Evolutionary conservation across 2,113 vertebrate genomes (phyloP).

Genomic region (Miniopterus natalensis): DNA sequence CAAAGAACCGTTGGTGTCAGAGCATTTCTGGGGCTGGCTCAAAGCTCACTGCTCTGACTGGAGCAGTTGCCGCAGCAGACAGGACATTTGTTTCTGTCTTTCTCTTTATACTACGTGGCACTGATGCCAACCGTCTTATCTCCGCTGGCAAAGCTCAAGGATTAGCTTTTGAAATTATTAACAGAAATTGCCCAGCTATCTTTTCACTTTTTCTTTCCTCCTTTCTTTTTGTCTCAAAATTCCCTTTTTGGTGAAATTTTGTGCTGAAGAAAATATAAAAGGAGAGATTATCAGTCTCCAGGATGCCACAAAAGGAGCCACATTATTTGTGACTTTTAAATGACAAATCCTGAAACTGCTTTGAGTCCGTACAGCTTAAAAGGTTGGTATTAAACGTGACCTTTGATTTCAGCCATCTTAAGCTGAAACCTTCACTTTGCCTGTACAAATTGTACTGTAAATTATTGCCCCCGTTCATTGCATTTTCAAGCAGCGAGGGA

Average conservation of each 20-base stretch:
- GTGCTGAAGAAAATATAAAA: constrained; percentile 28
- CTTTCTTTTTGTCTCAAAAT: neutral
- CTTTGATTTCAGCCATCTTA: constrained; percentile 52
- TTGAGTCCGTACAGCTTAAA: constrained; percentile 62
- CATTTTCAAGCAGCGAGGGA: neutral
- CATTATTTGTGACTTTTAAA: constrained; percentile 59
- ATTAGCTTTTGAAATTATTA: constrained; percentile 38
- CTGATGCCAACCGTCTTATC: neutral
- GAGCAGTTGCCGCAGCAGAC: neutral
- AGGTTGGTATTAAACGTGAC: constrained; percentile 64
- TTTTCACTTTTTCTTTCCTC: neutral
- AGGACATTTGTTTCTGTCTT: constrained; percentile 60
- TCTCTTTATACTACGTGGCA: neutral
- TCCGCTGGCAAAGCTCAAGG: neutral
- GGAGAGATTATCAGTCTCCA: neutral
- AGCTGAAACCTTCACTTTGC: constrained; percentile 39
- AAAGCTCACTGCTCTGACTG: constrained; percentile 64
- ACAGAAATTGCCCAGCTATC: neutral
- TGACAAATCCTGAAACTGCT: constrained; percentile 63
- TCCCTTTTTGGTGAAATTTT: neutral
- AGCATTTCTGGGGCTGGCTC: constrained; percentile 54
- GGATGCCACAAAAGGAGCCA: neutral
- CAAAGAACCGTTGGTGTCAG: constrained; percentile 53
- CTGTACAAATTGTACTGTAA: constrained; percentile 61
- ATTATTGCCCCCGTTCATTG: constrained; percentile 9